Conservation (phyloP, 2,888 invertebrate species). For the Temnothorax ravouxi region DNA sequence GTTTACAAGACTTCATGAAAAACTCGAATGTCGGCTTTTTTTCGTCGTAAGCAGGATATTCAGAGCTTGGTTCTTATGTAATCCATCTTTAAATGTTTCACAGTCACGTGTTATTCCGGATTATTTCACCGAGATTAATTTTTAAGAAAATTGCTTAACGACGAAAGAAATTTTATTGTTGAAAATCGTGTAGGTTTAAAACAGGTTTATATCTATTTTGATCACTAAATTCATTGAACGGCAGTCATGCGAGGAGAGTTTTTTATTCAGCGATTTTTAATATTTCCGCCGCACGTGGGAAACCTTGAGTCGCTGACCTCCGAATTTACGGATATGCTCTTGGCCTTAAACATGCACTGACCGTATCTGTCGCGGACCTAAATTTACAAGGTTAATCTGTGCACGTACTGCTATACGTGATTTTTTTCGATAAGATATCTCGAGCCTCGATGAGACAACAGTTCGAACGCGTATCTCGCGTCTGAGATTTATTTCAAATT, state of each 20-base stretch:
- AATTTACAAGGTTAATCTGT: neutral
- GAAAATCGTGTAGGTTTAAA: neutral
- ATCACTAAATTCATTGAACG: neutral
- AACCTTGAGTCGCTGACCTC: neutral
- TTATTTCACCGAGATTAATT: neutral
- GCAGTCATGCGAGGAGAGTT: neutral
- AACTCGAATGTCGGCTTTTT: neutral
- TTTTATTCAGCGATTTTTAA: neutral
- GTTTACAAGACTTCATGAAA: neutral
- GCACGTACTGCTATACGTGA: neutral
- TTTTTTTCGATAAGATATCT: neutral
- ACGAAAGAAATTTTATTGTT: neutral
- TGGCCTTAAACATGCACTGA: neutral
- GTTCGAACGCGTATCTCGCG: neutral
- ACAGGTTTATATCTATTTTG: neutral
- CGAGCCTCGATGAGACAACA: neutral
- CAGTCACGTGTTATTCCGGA: neutral
- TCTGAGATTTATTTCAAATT: neutral
- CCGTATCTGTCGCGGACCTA: neutral
- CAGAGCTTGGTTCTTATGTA: conserved; percentile 1
- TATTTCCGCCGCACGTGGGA: neutral
- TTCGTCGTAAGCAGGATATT: neutral
- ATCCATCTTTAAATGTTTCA: conserved; percentile 2
- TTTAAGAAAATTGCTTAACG: neutral
- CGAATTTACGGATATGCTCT: neutral